Conservation (phyloP, 2,797 vertebrate genomes). For the Emydoidea blandingii region DNA sequence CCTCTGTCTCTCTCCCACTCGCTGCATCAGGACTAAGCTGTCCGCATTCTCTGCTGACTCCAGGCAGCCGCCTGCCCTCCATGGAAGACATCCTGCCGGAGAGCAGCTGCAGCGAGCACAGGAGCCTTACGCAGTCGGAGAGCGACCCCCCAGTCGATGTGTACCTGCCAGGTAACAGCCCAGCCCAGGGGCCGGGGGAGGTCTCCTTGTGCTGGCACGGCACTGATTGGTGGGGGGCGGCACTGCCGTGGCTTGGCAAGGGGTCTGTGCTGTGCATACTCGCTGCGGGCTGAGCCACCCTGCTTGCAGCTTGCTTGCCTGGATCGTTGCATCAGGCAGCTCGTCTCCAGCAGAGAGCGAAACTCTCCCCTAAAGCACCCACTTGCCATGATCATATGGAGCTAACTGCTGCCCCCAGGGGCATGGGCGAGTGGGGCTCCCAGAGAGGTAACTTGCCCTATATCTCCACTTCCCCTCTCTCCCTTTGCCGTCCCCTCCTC, state of each 20-base stretch:
- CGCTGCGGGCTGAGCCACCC: fast-evolving
- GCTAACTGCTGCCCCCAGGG: fast-evolving
- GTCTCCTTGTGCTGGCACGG: neutral
- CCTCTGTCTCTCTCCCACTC: neutral
- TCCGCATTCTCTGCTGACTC: neutral
- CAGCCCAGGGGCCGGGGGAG: fast-evolving
- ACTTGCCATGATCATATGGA: fast-evolving
- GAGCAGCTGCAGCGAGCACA: constrained; percentile 85
- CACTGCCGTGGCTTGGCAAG: neutral
- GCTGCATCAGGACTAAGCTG: neutral
- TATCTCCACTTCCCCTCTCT: constrained; percentile 68
- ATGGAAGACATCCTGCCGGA: constrained; percentile 90
- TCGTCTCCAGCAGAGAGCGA: fast-evolving
- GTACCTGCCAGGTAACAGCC: constrained; percentile 88
- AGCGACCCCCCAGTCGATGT: constrained; percentile 85
- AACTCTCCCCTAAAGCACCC: fast-evolving
- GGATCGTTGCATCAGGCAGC: fast-evolving
- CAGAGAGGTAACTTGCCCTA: neutral
- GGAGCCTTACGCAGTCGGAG: constrained; percentile 84
- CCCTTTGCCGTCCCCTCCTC: constrained; percentile 55
- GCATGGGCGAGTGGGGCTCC: neutral
- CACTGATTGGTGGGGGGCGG: neutral
- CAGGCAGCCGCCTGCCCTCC: constrained; percentile 87
- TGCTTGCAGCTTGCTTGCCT: fast-evolving
- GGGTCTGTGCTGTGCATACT: fast-evolving